Evolutionary conservation across 2,888 invertebrate genomes (phyloP), one percentile per base, ranked within the genome.

Genomic region (Timandra comae): DNA sequence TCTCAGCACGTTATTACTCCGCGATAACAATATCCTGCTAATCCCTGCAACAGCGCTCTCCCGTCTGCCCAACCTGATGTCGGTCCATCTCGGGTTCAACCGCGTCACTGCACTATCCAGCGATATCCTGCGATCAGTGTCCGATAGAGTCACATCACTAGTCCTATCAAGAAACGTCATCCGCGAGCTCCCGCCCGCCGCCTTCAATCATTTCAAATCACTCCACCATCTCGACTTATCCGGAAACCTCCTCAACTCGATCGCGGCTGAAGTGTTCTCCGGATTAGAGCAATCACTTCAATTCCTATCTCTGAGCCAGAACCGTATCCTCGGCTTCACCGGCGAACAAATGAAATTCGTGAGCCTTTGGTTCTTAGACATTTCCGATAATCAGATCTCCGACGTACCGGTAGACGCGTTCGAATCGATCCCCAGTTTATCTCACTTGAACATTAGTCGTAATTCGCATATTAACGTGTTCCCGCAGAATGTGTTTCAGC

Each of bases 11-110:
- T 79, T 97, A 1, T 90, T 93, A 13, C 84, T 97, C 6, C 91
- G 92, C 52, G 96, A 97, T 68, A 96, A 97, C 75, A 95, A 96
- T 46, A 93, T 97, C 33, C 86, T 96, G 0, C 79, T 95, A 1
- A 91, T 96, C 23, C 97, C 96, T 0, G 93, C 94, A 0, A 91
- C 92, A 24, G 95, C 96, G 0, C 77, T 96, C 3, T 92, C 93
- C 4, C 89, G 93, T n/a, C 71, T 96, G 7, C 92, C 94, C 0
- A 90, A 89, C 29, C 77, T 96, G 2, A 87, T 89, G 2, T 89
- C 91, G 7, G 87, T 96, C 0, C 92, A 93, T 59, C 73, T 96
- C 41, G 95, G 95, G 47, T 96, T 91, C 68, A 97, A 97, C 71
- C 87, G 96, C 47, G 93, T 97, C 3, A 94, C 95, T 0, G 96